phyloP scores from a whole-genome alignment of 2,113 vertebrate genomes.

The Pseudopodoces humilis region DNA sequence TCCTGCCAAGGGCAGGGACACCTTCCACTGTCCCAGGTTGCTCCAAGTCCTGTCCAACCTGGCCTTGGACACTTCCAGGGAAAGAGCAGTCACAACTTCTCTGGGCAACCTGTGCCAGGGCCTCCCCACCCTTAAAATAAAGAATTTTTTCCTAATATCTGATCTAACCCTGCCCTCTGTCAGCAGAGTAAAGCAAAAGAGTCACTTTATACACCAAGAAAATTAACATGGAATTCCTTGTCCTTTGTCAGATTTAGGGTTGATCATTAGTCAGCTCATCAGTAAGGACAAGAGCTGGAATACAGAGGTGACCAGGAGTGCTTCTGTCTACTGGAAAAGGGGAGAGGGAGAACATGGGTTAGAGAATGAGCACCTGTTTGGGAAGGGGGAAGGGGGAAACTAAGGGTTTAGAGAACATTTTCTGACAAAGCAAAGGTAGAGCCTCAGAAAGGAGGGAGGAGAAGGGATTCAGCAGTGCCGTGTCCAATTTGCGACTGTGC shows the following conservation, averaged over 20 bases:
- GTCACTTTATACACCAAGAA: neutral
- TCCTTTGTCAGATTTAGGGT: neutral
- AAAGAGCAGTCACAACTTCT: too few species aligned
- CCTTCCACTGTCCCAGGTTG: neutral
- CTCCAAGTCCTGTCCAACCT: neutral
- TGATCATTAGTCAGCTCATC: neutral
- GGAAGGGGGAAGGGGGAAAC: neutral
- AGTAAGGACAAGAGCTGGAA: neutral
- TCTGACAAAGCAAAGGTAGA: neutral
- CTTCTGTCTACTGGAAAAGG: neutral
- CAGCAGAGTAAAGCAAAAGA: neutral
- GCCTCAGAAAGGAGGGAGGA: neutral
- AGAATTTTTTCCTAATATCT: neutral
- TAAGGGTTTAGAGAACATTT: rapidly evolving
- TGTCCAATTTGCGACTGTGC: neutral
- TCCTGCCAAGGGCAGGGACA: neutral
- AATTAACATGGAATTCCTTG: neutral
- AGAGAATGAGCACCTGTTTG: neutral
- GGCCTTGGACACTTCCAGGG: neutral
- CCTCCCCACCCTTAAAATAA: rapidly evolving
- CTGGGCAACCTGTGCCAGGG: neutral
- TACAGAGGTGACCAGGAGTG: neutral
- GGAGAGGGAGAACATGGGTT: rapidly evolving
- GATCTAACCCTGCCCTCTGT: neutral
- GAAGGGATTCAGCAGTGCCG: rapidly evolving